Percentiles rank a stretch among this genome's conserved stretches.
These are phyloP conservation scores for fruit fly (Drosophila melanogaster) DNA, from an alignment of 1,140 invertebrate genomes.

Conservation along the genomic window Release_6_plus_ISO1_MT NT_033777.3:27072001-27072500, in stretches of 20 bases:
- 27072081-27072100: neutral
- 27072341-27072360: no score
- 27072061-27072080: neutral
- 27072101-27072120: neutral
- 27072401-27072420: conserved; percentile 1
- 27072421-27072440: conserved; percentile 13
- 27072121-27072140: neutral
- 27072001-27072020: no score
- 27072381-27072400: conserved; percentile 4
- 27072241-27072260: neutral
- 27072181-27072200: conserved; percentile 2
- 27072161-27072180: neutral
- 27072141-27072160: conserved; percentile 4
- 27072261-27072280: neutral
- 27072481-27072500: conserved; percentile 40
- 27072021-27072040: neutral
- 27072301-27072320: neutral
- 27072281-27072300: neutral
- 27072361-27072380: no score
- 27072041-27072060: neutral
- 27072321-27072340: no score
- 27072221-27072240: neutral
- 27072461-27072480: conserved; percentile 62
- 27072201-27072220: conserved; percentile 3
- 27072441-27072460: conserved; percentile 47